These are phyloP conservation scores for Celastrina argiolus DNA, from an alignment of 2,888 invertebrate species.

Conservation along the genomic window DNA sequence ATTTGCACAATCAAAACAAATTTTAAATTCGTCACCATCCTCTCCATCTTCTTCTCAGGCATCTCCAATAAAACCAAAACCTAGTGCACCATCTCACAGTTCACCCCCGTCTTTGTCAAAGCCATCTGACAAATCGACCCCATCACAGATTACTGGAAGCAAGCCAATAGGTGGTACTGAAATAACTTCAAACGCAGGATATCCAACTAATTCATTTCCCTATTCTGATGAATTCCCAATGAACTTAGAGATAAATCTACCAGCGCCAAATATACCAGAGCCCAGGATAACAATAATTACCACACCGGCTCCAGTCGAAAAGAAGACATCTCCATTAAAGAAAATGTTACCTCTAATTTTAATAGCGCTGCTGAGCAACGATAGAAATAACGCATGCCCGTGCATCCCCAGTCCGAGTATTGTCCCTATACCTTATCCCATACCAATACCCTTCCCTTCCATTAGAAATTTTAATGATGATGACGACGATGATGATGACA, in stretches of 20 bases:
- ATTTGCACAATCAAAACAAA: background rate
- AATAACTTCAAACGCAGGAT: background rate
- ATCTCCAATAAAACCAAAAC: background rate
- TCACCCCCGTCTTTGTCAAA: background rate
- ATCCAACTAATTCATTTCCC: background rate
- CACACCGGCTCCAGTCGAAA: slow-evolving; percentile 34
- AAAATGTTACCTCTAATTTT: slow-evolving; percentile 48
- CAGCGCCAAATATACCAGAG: slow-evolving; percentile 40
- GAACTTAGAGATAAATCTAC: slow-evolving; percentile 48
- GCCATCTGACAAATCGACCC: background rate
- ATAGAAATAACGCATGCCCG: slow-evolving; percentile 37
- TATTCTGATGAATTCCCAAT: slow-evolving; percentile 38
- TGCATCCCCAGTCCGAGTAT: slow-evolving; percentile 35
- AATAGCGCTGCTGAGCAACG: slow-evolving; percentile 42
- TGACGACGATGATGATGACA: slow-evolving; percentile 24
- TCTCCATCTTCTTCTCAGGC: background rate
- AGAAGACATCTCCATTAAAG: slow-evolving; percentile 39
- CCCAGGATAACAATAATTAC: slow-evolving; percentile 38
- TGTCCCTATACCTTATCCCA: slow-evolving; percentile 48
- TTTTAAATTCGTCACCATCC: background rate
- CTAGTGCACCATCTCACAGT: background rate
- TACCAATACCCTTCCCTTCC: slow-evolving; percentile 46
- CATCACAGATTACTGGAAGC: background rate
- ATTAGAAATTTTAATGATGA: slow-evolving; percentile 39
- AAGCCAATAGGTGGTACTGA: background rate